Conservation (phyloP, 1,140 invertebrate genomes). For the Teleopsis dalmanni region DNA sequence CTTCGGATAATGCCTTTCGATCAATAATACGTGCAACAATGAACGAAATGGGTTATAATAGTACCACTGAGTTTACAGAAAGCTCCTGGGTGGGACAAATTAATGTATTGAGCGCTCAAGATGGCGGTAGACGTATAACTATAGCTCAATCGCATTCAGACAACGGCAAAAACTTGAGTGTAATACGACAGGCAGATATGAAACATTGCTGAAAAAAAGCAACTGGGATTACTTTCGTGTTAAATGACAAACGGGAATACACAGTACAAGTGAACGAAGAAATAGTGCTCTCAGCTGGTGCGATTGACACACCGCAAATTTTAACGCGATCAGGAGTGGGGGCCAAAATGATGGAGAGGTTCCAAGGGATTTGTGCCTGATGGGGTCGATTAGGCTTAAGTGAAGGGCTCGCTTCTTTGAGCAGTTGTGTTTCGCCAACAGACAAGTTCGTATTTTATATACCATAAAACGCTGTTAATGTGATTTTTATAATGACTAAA, state of each 20-base stretch:
- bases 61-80: conserved; percentile 49
- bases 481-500: too few species aligned
- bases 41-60: conserved; percentile 40
- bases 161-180: conserved; percentile 62
- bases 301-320: conserved; percentile 71
- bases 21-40: conserved; percentile 42
- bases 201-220: conserved; percentile 46
- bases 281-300: conserved; percentile 67
- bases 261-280: conserved; percentile 62
- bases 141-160: conserved; percentile 54
- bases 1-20: conserved; percentile 32
- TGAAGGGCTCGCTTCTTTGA: too few species aligned
- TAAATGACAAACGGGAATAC: conserved; percentile 43
- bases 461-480: too few species aligned
- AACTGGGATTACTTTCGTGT: conserved; percentile 36
- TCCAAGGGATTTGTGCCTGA: too few species aligned
- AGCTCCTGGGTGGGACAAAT: conserved; percentile 47
- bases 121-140: conserved; percentile 52
- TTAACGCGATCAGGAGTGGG: conserved; percentile 71
- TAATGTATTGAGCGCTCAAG: conserved; percentile 42
- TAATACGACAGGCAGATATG: conserved; percentile 65
- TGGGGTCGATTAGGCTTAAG: too few species aligned
- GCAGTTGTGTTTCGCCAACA: too few species aligned
- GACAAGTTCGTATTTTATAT: too few species aligned
- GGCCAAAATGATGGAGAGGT: too few species aligned